A percentile compares a stretch with the other conserved stretches of the same genome.
phyloP scores from a whole-genome alignment of 2,113 vertebrate genomes.

The Cepphus grylle region DNA sequence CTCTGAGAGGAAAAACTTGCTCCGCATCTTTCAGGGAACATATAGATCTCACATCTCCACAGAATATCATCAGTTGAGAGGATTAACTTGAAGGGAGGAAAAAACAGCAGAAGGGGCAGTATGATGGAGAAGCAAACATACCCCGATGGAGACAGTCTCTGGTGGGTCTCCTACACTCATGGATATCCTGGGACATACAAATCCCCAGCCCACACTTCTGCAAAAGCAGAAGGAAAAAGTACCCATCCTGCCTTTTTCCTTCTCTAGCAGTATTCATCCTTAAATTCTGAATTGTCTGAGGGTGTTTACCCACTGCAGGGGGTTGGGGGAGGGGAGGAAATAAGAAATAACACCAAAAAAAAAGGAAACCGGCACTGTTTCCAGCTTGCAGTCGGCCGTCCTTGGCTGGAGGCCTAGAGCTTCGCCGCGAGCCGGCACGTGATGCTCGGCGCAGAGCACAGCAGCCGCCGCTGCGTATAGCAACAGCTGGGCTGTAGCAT shows the following conservation, averaged over 20 bases:
- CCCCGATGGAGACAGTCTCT: background rate
- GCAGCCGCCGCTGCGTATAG: background rate
- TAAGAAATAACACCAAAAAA: background rate
- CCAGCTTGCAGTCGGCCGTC: background rate
- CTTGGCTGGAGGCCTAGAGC: slow-evolving; percentile 20
- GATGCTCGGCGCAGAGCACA: background rate
- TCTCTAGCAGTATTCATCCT: background rate
- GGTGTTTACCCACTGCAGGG: background rate
- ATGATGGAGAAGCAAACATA: background rate
- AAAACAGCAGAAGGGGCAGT: background rate
- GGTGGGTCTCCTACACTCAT: background rate
- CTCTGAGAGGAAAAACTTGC: background rate
- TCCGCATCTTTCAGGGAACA: background rate
- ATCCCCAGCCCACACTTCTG: background rate
- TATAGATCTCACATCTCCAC: background rate
- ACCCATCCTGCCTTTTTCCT: background rate
- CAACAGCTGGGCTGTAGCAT: slow-evolving; percentile 41
- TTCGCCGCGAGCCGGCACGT: background rate
- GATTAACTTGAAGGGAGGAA: background rate
- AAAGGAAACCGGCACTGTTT: background rate
- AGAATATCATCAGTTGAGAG: background rate
- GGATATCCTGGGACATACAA: background rate
- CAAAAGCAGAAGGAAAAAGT: background rate
- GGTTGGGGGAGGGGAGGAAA: rapidly evolving
- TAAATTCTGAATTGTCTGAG: background rate